Conservation (phyloP, 2,113 vertebrate species). For the Oostethus manadensis region DNA sequence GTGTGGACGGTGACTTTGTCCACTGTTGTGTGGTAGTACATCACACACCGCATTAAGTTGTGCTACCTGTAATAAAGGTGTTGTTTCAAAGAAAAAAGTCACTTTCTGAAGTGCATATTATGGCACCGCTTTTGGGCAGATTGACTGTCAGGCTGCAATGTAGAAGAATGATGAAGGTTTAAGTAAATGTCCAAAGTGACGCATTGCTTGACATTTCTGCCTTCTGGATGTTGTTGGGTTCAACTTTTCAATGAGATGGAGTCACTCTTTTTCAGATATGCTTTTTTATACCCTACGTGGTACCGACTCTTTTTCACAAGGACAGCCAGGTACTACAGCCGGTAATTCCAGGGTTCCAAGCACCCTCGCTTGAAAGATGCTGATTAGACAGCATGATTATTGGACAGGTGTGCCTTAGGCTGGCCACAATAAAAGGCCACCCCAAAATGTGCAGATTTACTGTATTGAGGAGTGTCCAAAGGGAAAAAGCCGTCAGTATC, state of each 20-base stretch:
- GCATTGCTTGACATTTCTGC: constrained; percentile 27
- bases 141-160: constrained; percentile 16
- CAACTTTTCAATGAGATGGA: constrained; percentile 10
- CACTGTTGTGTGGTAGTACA: constrained; percentile 36
- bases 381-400: too few species aligned
- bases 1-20: constrained; percentile 49
- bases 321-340: too few species aligned
- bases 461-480: too few species aligned
- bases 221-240: constrained; percentile 17
- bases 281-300: background rate
- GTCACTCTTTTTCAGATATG: background rate
- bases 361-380: too few species aligned
- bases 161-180: constrained; percentile 21
- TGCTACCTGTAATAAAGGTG: constrained; percentile 15
- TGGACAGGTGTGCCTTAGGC: too few species aligned
- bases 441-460: too few species aligned
- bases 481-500: too few species aligned
- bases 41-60: constrained; percentile 48
- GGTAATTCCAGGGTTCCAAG: too few species aligned
- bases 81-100: constrained; percentile 26
- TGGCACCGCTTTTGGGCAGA: constrained; percentile 17
- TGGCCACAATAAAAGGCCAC: too few species aligned
- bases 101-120: constrained; percentile 14
- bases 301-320: too few species aligned
- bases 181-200: constrained; percentile 32